Percentiles rank a stretch among this genome's conserved stretches.
These are phyloP conservation scores for Chionomys nivalis DNA, from an alignment of 2,113 vertebrate genomes.

Conservation along the genomic window DNA sequence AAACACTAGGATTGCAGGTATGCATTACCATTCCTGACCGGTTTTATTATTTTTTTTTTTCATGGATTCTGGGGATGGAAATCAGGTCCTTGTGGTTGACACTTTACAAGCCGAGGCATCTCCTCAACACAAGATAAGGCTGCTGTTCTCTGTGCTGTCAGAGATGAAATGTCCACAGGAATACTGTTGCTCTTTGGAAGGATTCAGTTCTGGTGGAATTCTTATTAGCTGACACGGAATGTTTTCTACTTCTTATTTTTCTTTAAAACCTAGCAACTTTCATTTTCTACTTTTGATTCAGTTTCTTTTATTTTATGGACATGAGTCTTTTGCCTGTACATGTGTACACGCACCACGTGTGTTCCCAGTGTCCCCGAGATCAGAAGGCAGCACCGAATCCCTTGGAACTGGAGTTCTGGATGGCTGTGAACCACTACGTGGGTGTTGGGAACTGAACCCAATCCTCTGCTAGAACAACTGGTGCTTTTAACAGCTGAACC, in stretches of 20 bases:
- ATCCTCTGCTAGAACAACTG: background rate
- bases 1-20: background rate
- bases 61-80: background rate
- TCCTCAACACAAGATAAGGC: background rate
- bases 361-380: background rate
- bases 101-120: background rate
- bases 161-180: background rate
- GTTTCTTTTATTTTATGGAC: background rate
- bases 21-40: background rate
- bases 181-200: background rate
- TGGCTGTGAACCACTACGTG: background rate
- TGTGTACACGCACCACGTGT: background rate
- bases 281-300: background rate
- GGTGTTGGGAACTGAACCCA: background rate
- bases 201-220: background rate
- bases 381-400: background rate
- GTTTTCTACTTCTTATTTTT: background rate
- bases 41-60: background rate
- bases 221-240: background rate
- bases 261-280: background rate
- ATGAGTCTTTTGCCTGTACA: background rate
- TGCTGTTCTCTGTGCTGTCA: background rate
- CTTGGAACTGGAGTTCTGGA: background rate
- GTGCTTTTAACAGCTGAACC: background rate
- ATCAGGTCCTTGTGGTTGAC: background rate